Evolutionary conservation across 2,797 vertebrate genomes (phyloP).

Genomic region (Amblyraja radiata): DNA sequence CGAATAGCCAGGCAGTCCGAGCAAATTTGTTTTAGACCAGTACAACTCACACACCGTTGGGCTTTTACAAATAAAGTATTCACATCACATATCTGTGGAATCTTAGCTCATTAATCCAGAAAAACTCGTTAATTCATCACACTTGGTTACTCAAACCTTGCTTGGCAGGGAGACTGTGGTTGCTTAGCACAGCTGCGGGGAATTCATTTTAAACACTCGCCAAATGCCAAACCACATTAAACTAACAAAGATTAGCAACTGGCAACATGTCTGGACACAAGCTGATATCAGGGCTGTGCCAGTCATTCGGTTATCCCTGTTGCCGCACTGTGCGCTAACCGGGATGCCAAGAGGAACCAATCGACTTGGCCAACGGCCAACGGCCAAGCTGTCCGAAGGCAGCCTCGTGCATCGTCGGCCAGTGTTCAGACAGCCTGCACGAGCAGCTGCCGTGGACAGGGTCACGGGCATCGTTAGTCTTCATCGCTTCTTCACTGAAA

Average conservation of each 20-base stretch:
- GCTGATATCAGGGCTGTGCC: neutral
- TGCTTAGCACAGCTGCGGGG: slow-evolving; percentile 4
- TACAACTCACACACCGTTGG: too few relatives aligned
- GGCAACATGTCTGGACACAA: neutral
- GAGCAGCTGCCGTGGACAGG: neutral
- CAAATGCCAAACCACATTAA: slow-evolving; percentile 4
- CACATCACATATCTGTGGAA: neutral
- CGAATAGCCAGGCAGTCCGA: neutral
- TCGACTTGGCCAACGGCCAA: neutral
- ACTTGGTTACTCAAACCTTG: neutral
- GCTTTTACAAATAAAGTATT: neutral
- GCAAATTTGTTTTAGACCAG: neutral
- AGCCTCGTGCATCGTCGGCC: neutral
- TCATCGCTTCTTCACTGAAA: neutral
- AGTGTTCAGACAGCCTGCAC: neutral
- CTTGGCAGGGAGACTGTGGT: neutral
- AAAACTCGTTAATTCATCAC: neutral
- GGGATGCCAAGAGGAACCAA: neutral
- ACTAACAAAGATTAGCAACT: slow-evolving; percentile 4
- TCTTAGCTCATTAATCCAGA: neutral
- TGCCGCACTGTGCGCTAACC: neutral
- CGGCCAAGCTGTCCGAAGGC: neutral
- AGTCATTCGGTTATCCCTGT: neutral
- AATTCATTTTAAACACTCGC: slow-evolving; percentile 14
- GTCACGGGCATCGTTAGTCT: neutral